phyloP scores from a whole-genome alignment of 2,888 invertebrate genomes.

The Scaptomyza cyrtandrae region DNA sequence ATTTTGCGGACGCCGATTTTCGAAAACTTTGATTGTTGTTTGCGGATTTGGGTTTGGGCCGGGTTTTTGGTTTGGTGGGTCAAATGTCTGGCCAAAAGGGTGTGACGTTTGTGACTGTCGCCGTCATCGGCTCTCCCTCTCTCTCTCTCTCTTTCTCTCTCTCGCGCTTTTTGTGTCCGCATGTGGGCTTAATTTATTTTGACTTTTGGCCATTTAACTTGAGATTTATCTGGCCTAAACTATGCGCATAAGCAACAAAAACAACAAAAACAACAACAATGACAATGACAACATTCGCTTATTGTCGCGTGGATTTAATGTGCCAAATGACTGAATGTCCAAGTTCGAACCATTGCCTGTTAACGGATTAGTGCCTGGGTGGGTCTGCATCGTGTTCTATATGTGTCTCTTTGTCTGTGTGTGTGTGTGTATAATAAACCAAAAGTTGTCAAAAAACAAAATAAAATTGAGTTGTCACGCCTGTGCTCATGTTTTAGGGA shows the following conservation, averaged over 20 bases:
- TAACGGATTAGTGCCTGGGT: slow-evolving; percentile 61
- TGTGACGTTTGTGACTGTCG: slow-evolving; percentile 78
- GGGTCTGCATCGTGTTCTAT: slow-evolving; percentile 46
- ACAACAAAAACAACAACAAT: slow-evolving; percentile 50
- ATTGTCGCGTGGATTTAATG: slow-evolving; percentile 79
- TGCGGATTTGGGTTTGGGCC: slow-evolving; percentile 20
- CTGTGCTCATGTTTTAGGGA: slow-evolving; percentile 37
- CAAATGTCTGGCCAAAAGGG: slow-evolving; percentile 78
- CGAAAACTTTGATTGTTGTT: slow-evolving; percentile 52
- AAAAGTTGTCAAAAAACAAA: slow-evolving; percentile 40
- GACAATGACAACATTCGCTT: slow-evolving; percentile 60
- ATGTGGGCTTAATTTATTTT: slow-evolving; percentile 81
- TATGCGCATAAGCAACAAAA: slow-evolving; percentile 60
- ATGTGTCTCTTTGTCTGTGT: background rate
- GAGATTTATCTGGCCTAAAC: slow-evolving; percentile 80
- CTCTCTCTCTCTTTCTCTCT: slow-evolving; percentile 28
- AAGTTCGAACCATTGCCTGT: slow-evolving; percentile 41
- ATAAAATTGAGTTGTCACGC: slow-evolving; percentile 61
- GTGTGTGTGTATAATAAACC: too few relatives aligned
- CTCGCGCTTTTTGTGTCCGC: slow-evolving; percentile 44
- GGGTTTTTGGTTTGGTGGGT: slow-evolving; percentile 48
- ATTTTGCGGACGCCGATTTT: slow-evolving; percentile 67
- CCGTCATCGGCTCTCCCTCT: slow-evolving; percentile 40
- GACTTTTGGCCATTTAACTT: slow-evolving; percentile 82
- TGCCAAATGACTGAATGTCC: slow-evolving; percentile 70